phyloP scores from a whole-genome alignment of 2,888 invertebrate species.

The Halictus quadricinctus region DNA sequence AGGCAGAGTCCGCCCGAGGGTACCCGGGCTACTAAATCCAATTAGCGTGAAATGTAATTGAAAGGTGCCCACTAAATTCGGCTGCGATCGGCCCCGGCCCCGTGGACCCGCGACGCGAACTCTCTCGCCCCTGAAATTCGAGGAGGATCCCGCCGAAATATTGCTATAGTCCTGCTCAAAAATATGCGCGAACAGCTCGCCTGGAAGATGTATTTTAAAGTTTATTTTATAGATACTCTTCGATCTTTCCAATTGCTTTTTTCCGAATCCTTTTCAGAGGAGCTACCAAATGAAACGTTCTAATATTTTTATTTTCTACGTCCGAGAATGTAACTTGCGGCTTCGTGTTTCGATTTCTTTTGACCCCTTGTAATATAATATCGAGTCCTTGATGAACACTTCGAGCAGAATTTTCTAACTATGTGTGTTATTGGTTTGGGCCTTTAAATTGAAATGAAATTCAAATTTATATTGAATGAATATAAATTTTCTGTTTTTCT shows the following conservation, averaged over 20 bases:
- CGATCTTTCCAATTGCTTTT: not conserved
- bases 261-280: not conserved
- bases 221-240: not conserved
- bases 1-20: constrained; percentile 47
- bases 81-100: not conserved
- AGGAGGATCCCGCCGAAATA: not conserved
- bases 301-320: too few species aligned
- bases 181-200: not conserved
- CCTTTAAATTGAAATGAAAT: too few species aligned
- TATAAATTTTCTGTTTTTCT: too few species aligned
- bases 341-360: not conserved
- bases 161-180: not conserved
- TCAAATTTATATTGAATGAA: too few species aligned
- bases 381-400: too few species aligned
- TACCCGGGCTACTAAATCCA: constrained; percentile 61
- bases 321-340: not conserved
- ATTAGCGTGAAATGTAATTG: constrained; percentile 64
- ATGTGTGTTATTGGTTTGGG: too few species aligned
- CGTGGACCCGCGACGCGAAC: constrained; percentile 27
- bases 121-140: constrained; percentile 28
- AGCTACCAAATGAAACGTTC: not conserved
- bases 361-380: too few species aligned
- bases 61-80: constrained; percentile 56
- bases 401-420: too few species aligned
- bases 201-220: not conserved